Base-by-base conservation (phyloP, 2,113 vertebrate genomes). In the Glaucomys volans region DNA sequence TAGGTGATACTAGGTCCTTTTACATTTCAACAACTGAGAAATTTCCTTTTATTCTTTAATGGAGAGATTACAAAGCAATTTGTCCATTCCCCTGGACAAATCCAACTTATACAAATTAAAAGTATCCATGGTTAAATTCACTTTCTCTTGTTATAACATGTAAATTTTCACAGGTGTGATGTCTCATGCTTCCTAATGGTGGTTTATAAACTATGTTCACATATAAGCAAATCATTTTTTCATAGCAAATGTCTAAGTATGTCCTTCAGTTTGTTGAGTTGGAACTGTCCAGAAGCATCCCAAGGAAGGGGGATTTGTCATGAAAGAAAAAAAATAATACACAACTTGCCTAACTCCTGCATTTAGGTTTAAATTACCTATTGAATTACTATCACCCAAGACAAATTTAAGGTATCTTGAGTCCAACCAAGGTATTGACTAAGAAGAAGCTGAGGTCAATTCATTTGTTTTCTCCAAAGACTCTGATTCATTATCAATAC, bases 1-100 rank as follows among this genome's bases (percentile, higher is more conserved):
- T 5, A 42, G 42, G 44, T 50, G 28, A 32, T 47, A 74, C 72
- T 26, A 4, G 24, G 57, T 85, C 13, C 30, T 44, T 66, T 72
- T 6, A 80, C 20, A 66, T 66, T 44, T 93, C 18, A 72, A 28
- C 26, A 72, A 93, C 16, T 71, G 47, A 44, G n/a, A 92, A 69
- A 1, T 57, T 90, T 52, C 35, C 2, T 64, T 64, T 59, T 81
- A 40, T 81, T 87, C 4, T 82, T 82, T 86, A 47, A 40, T 47
- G 35, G 37, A 85, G 47, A 40, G 8, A 62, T 79, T 35, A 89
- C 9, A 92, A 84, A 72, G 8, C 77, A 94, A 79, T 69, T 44
- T 1, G 47, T 11, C 17, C 32, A 35, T 81, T 92, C 13, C 84
- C 52, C 40, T 44, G 42, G 30, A 52, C 4, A 35, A 37, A 8